Percentiles rank a stretch among this genome's conserved stretches.
Evolutionary conservation across 2,888 invertebrate genomes (phyloP).

Genomic region (Aporophyla lueneburgensis): DNA sequence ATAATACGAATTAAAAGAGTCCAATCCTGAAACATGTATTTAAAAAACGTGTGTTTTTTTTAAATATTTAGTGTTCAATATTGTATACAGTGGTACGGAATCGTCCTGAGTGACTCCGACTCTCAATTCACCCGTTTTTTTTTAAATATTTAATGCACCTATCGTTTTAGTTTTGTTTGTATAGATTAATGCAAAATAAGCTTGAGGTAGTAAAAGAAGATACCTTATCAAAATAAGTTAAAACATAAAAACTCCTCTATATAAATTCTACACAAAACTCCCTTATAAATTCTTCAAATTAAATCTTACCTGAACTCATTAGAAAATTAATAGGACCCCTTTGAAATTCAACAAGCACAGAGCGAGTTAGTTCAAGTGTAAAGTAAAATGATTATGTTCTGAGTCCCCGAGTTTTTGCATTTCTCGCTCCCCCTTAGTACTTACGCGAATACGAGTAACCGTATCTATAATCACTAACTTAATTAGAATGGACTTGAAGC

Average conservation of each 20-base stretch:
- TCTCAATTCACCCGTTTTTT: no score
- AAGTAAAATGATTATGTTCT: constrained; percentile 82
- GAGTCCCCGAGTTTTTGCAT: constrained; percentile 75
- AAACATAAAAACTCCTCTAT: background rate
- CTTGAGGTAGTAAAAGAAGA: background rate
- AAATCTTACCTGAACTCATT: constrained; percentile 66
- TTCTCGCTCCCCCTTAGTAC: constrained; percentile 51
- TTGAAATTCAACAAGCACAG: constrained; percentile 72
- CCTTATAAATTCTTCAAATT: constrained; percentile 35
- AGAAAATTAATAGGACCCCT: constrained; percentile 66
- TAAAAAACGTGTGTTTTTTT: no score
- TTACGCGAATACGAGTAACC: constrained; percentile 52
- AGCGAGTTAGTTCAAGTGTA: constrained; percentile 76
- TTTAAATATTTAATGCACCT: no score
- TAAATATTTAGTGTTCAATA: no score
- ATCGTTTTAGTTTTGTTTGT: no score
- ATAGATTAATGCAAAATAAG: no score
- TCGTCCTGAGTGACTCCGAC: no score
- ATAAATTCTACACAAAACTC: constrained; percentile 31
- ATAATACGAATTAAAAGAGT: no score
- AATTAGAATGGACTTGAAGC: constrained; percentile 80
- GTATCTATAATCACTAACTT: constrained; percentile 81
- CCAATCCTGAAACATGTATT: no score
- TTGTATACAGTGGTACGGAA: no score
- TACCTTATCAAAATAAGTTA: constrained; percentile 5